Conservation (phyloP, 2,113 vertebrate genomes). For the Lanius collurio region DNA sequence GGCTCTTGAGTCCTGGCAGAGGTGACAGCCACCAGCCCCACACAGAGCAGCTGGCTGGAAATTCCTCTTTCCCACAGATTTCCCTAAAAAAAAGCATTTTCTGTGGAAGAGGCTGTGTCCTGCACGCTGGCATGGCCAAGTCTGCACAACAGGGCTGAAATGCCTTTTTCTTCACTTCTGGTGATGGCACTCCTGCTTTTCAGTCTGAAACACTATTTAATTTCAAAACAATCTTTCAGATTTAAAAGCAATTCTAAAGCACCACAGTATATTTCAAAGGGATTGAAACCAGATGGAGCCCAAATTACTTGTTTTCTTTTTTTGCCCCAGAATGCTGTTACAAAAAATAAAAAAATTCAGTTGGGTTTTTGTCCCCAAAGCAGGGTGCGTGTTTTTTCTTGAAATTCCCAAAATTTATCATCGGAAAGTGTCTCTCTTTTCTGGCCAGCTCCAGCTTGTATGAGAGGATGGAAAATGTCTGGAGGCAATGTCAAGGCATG, state of each 20-base stretch:
- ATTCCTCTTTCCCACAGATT: neutral
- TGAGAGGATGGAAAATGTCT: conserved; percentile 67
- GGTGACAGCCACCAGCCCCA: neutral
- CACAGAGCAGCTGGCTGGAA: neutral
- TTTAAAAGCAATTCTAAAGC: conserved; percentile 35
- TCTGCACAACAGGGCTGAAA: accelerated
- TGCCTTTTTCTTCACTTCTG: neutral
- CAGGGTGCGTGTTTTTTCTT: neutral
- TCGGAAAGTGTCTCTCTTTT: conserved; percentile 58
- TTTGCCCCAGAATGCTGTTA: neutral
- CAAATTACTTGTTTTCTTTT: conserved; percentile 41
- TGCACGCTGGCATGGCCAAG: accelerated
- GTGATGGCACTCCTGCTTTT: neutral
- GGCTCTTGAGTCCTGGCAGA: neutral
- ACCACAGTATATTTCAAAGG: conserved; percentile 49
- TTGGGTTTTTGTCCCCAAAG: conserved; percentile 32
- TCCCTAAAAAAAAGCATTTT: neutral
- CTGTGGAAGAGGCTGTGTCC: neutral
- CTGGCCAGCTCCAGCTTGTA: conserved; percentile 32
- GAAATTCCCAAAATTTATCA: conserved; percentile 56
- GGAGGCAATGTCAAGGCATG: conserved; percentile 51
- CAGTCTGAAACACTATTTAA: neutral
- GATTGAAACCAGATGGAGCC: conserved; percentile 63
- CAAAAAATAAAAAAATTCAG: neutral
- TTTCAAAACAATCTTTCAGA: conserved; percentile 17